These are phyloP conservation scores for Gryllus longicercus DNA, from an alignment of 2,888 invertebrate genomes.

Conservation along the genomic window DNA sequence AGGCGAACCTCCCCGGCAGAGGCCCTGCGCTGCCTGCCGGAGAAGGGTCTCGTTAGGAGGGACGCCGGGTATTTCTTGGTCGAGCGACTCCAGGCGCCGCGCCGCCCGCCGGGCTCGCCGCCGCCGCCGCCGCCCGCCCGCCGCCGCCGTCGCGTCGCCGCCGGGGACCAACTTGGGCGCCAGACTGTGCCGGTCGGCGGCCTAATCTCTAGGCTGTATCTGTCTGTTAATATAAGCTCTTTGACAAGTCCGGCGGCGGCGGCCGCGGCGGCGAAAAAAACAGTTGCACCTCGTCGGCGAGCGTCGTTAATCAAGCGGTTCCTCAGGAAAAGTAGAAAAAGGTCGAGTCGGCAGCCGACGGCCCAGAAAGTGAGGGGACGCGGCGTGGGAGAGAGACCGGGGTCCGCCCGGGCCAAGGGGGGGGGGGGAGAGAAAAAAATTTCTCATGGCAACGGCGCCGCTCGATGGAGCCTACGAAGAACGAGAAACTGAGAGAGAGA, in stretches of 20 bases:
- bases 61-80: too few species aligned
- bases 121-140: too few species aligned
- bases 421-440: not conserved
- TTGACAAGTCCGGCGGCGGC: conserved; percentile 8
- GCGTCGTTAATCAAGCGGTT: conserved; percentile 17
- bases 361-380: not conserved
- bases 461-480: too few species aligned
- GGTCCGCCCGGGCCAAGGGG: not conserved
- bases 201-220: conserved; percentile 2
- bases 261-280: conserved; percentile 4
- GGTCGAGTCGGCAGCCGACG: not conserved
- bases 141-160: not conserved
- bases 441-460: not conserved
- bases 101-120: too few species aligned
- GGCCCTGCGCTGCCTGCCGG: too few species aligned
- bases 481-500: too few species aligned
- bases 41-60: too few species aligned
- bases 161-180: not conserved
- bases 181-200: not conserved
- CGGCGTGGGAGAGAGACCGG: not conserved
- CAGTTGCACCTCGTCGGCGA: conserved; percentile 3
- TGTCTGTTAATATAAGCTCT: conserved; percentile 17
- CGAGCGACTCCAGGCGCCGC: too few species aligned
- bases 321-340: not conserved
- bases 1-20: too few species aligned